Base-by-base conservation (phyloP, 2,113 vertebrate species). In the Hirundichthys speculiger region DNA sequence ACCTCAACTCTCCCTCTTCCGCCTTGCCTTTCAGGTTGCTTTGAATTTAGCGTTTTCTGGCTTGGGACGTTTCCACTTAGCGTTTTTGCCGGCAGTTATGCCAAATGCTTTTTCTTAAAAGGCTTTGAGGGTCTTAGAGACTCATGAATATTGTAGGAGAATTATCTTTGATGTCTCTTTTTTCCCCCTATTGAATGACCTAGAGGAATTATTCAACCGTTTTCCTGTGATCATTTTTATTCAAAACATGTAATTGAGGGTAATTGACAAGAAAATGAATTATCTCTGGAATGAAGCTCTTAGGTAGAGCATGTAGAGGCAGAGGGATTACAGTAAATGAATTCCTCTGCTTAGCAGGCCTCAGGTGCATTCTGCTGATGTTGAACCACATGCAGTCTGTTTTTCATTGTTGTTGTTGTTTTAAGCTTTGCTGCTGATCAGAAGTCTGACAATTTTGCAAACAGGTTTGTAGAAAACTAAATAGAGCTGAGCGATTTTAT, bases 141-240 rank as follows among this genome's bases (percentile, higher is more conserved):
- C 68, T 76, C 73, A 84, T 89, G 66, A 88, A 88, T 87, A 82
- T 86, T 83, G 66, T 61, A 87, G 72, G 53, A 40, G 72, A 78
- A 40, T 41, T 20, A 6, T 65, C 58, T 79, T 86, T 87, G 80
- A 75, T 72, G 76, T 69, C 20, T 67, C 14, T 47, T 67, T 75
- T 63, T 74, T 65, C 64, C 38, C n/a, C 21, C 20, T 53, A 66
- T 58, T 53, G 10, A 77, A 65, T 63, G 46, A 73, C 48, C 24
- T 41, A 22, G 49, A 80, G 62, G 22, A 69, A 49, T 53, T 62
- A 75, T 62, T 22, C 51, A 27, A 34, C 11, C 12, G 30, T 46
- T 40, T 72, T 27, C 22, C 52, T 64, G 20, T 66, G 42, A 73
- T 76, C 45, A 46, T 46, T 77, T 49, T 69, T 5, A 59, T 79